A percentile compares a stretch with the other conserved stretches of the same genome.
phyloP scores from a whole-genome alignment of 2,888 invertebrate species.

The Catonia carolina region DNA sequence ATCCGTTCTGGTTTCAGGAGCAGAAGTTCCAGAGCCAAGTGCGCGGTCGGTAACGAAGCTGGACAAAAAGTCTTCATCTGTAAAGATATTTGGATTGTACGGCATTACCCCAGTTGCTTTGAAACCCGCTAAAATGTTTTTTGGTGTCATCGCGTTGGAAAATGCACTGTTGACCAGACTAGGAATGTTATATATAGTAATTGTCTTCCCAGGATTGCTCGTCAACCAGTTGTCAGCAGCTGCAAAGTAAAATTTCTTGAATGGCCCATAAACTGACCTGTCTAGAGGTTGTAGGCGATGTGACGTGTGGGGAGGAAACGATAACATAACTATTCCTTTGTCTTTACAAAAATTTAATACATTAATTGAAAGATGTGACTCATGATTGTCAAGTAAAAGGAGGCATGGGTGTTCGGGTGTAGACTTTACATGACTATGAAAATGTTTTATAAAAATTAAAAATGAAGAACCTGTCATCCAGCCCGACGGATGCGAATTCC shows the following conservation, averaged over 20 bases:
- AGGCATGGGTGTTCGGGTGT: slow-evolving; percentile 28
- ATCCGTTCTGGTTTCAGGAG: too few species aligned
- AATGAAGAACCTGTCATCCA: slow-evolving; percentile 6
- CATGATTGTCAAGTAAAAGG: slow-evolving; percentile 33
- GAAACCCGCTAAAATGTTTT: slow-evolving; percentile 31
- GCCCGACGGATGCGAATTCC: slow-evolving; percentile 4
- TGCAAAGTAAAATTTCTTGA: slow-evolving; percentile 34
- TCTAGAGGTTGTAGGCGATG: slow-evolving; percentile 37
- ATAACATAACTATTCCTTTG: slow-evolving; percentile 36
- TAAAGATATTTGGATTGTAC: slow-evolving; percentile 29
- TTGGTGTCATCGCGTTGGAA: slow-evolving; percentile 27
- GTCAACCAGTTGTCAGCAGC: slow-evolving; percentile 31
- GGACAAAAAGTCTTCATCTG: slow-evolving; percentile 28
- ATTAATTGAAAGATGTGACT: slow-evolving; percentile 28
- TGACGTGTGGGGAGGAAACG: slow-evolving; percentile 37
- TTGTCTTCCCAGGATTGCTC: slow-evolving; percentile 33
- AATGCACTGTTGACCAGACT: slow-evolving; percentile 26
- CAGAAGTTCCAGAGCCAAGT: neutral
- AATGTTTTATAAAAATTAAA: neutral
- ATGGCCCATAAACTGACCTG: slow-evolving; percentile 34
- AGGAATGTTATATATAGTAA: slow-evolving; percentile 33
- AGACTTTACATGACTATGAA: slow-evolving; percentile 24
- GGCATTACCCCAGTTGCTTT: slow-evolving; percentile 30
- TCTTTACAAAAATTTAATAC: slow-evolving; percentile 34
- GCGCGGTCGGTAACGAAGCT: slow-evolving; percentile 14